Conservation (phyloP, 2,113 vertebrate species). For the Esox niger region DNA sequence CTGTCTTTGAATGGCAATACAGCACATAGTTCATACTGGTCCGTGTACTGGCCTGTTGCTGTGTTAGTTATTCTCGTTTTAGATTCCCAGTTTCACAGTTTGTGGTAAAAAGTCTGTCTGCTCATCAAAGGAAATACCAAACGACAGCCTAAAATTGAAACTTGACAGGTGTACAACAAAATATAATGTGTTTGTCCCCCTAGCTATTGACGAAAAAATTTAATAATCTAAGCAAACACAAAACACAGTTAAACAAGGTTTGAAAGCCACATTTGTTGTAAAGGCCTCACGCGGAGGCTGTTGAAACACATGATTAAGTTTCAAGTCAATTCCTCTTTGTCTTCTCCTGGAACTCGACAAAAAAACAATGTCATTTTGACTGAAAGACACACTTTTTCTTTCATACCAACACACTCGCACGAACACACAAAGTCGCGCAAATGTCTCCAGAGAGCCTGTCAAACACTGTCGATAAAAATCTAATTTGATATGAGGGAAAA, state of each 20-base stretch:
- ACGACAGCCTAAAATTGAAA: too few species aligned
- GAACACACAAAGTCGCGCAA: conserved; percentile 37
- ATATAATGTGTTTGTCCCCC: background rate
- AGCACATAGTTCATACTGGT: conserved; percentile 50
- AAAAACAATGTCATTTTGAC: background rate
- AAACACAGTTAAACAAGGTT: too few species aligned
- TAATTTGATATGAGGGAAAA: conserved; percentile 66
- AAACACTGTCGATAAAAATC: conserved; percentile 72
- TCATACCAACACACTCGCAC: conserved; percentile 2
- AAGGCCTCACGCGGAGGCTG: conserved; percentile 56
- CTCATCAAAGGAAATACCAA: conserved; percentile 38
- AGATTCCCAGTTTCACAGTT: background rate
- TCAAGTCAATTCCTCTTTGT: conserved; percentile 57
- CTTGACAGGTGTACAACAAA: too few species aligned
- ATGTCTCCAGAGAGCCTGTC: conserved; percentile 57
- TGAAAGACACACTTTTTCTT: conserved; percentile 3
- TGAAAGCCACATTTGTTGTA: conserved; percentile 49
- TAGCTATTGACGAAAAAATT: too few species aligned
- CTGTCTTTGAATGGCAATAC: conserved; percentile 41
- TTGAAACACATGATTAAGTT: conserved; percentile 60
- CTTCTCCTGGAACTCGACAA: conserved; percentile 58
- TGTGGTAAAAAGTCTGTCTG: conserved; percentile 48
- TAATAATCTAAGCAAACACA: too few species aligned
- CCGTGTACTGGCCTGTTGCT: background rate
- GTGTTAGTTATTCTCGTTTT: background rate